Conservation (phyloP, 1,140 invertebrate species). For the Epicauta chinensis region DNA sequence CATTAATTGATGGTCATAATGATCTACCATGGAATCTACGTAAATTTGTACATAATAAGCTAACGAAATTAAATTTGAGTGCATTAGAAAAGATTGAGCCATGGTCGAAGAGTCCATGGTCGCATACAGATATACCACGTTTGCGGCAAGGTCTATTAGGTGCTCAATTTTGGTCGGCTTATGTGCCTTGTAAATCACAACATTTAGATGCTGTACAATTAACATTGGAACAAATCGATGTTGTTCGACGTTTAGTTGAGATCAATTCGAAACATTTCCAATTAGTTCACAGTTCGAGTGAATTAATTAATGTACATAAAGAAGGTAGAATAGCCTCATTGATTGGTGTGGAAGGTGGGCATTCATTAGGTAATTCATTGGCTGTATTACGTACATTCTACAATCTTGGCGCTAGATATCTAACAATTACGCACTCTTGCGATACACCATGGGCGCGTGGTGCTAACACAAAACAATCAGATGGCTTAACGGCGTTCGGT, state of each 20-base stretch:
- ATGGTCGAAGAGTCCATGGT: constrained; percentile 73
- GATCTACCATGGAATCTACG: constrained; percentile 82
- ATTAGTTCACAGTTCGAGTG: constrained; percentile 62
- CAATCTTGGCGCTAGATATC: constrained; percentile 62
- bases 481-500: constrained; percentile 59
- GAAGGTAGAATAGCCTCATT: constrained; percentile 67
- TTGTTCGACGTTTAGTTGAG: constrained; percentile 78
- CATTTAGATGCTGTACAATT: constrained; percentile 79
- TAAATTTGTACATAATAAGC: constrained; percentile 74
- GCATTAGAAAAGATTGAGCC: constrained; percentile 65
- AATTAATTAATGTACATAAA: constrained; percentile 69
- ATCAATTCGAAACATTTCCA: constrained; percentile 64
- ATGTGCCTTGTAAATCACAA: constrained; percentile 75
- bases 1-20: constrained; percentile 72
- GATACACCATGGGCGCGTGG: constrained; percentile 76
- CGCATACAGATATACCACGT: constrained; percentile 84
- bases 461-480: constrained; percentile 61
- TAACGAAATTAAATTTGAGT: constrained; percentile 72
- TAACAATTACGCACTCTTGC: constrained; percentile 69
- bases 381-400: constrained; percentile 63
- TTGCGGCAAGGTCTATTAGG: constrained; percentile 73
- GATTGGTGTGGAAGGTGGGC: constrained; percentile 70
- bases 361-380: constrained; percentile 61
- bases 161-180: constrained; percentile 78
- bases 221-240: constrained; percentile 82